phyloP scores from a whole-genome alignment of 2,797 vertebrate genomes.

The Echiichthys vipera region DNA sequence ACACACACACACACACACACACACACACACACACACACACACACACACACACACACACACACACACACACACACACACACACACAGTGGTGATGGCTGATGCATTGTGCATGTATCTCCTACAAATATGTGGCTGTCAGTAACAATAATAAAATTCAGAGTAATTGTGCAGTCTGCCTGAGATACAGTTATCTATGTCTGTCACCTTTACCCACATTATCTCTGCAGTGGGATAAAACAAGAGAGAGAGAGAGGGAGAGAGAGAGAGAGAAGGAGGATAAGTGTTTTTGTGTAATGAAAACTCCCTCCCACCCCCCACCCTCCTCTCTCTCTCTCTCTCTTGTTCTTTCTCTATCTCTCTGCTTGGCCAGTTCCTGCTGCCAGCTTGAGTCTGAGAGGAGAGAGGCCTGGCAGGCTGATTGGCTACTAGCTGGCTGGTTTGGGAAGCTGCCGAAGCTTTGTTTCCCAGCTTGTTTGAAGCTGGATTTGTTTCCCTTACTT shows the following conservation, averaged over 20 bases:
- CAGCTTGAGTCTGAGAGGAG: constrained; percentile 68
- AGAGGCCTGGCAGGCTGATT: constrained; percentile 77
- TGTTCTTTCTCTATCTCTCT: constrained; percentile 55
- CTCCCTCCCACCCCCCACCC: no score
- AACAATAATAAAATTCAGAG: constrained; percentile 70
- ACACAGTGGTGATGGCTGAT: constrained; percentile 43
- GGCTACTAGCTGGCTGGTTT: constrained; percentile 66
- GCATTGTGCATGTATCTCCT: constrained; percentile 61
- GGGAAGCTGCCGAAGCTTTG: constrained; percentile 76
- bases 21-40: constrained; percentile 29
- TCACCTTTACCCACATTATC: constrained; percentile 70
- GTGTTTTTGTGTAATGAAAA: constrained; percentile 78
- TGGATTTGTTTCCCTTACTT: constrained; percentile 72
- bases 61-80: constrained; percentile 30
- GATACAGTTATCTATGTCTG: constrained; percentile 74
- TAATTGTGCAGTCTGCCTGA: constrained; percentile 70
- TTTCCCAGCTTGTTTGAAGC: constrained; percentile 72
- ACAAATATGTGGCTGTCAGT: constrained; percentile 74
- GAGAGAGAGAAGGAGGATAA: constrained; percentile 59
- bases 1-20: constrained; percentile 38
- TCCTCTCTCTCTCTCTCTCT: constrained; percentile 53
- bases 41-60: constrained; percentile 30
- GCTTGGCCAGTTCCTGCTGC: constrained; percentile 68
- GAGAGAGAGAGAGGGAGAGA: constrained; percentile 29
- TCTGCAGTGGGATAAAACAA: constrained; percentile 58